Base-by-base conservation (phyloP, 2,113 vertebrate genomes). In the Alectura lathami region DNA sequence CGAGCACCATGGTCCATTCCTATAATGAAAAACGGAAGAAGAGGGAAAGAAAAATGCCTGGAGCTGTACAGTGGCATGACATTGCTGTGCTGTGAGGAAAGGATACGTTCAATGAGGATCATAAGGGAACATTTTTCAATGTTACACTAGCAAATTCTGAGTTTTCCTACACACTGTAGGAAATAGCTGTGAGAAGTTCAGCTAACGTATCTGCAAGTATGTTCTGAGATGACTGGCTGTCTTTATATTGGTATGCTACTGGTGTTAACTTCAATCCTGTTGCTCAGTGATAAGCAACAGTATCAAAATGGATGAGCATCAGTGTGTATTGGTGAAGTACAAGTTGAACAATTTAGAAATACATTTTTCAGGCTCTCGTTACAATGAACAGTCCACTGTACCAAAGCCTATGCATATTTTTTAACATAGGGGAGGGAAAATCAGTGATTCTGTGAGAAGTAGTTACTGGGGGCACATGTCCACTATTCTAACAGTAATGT, bases 1-100 rank as follows among this genome's bases (percentile, higher is more conserved):
- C 30, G 30, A 54, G 40, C 30, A 36, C 21, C 0, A 0, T 30
- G 40, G 16, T 63, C 40, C 17, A 4, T n/a, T 74, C 29, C 36
- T 57, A 4, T 53, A 42, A 15, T 4, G 16, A 67, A 69, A n/a
- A 57, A 15, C 43, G 20, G 62, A 83, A 38, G 12, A 69, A 70
- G 36, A 11, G 7, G 34, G 24, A 48, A 57, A 36, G 30, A 81
- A 74, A 74, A 36, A 32, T 36, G 4, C 9, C 16, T 1, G 3
- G 13, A 68, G n/a, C 47, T 18, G 12, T 56, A 34, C 34, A 32
- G 2, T 86, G 63, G 3, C 21, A 17, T 48, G 36, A 40, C 43
- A 4, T 83, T 74, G 36, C 40, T 48, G 43, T 82, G 56, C 73
- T 84, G 14, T 45, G 34, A 57, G 47, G 74, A 68, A 68, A 64